Conservation (phyloP, 2,888 invertebrate species). For the Caradrina clavipalpis region DNA sequence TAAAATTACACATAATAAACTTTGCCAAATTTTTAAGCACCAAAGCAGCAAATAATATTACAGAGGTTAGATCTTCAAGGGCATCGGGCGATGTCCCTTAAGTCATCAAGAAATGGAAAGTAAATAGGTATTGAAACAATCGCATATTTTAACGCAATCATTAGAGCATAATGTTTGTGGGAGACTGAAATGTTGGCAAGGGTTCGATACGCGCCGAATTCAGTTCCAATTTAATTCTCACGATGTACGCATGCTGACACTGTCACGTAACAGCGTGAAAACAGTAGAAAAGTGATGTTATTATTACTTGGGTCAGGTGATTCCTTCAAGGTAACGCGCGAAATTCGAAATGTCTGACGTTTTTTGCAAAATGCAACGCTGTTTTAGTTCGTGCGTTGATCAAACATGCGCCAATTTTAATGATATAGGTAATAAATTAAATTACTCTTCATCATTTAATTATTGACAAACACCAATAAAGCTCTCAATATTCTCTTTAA, state of each 20-base stretch:
- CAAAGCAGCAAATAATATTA: too few species aligned
- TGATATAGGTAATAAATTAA: too few species aligned
- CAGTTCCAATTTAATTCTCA: constrained; percentile 77
- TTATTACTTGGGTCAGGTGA: constrained; percentile 2
- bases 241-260: constrained; percentile 48
- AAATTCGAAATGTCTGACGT: background rate
- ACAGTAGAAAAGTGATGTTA: constrained; percentile 17
- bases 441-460: too few species aligned
- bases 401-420: too few species aligned
- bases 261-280: constrained; percentile 58
- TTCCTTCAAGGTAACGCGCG: background rate
- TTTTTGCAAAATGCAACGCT: background rate
- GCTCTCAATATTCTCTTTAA: background rate
- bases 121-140: constrained; percentile 6
- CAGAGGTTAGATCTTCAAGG: too few species aligned
- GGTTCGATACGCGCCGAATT: constrained; percentile 69
- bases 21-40: too few species aligned
- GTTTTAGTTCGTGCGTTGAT: background rate
- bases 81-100: too few species aligned
- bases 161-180: constrained; percentile 18
- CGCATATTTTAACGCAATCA: constrained; percentile 25
- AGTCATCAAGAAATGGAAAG: too few species aligned
- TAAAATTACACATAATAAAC: too few species aligned
- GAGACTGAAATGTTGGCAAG: constrained; percentile 76
- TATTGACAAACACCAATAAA: too few species aligned